Percentiles rank a stretch among this genome's conserved stretches.
Evolutionary conservation across 2,113 vertebrate genomes (phyloP).

Genomic region (Brachypteracias leptosomus): DNA sequence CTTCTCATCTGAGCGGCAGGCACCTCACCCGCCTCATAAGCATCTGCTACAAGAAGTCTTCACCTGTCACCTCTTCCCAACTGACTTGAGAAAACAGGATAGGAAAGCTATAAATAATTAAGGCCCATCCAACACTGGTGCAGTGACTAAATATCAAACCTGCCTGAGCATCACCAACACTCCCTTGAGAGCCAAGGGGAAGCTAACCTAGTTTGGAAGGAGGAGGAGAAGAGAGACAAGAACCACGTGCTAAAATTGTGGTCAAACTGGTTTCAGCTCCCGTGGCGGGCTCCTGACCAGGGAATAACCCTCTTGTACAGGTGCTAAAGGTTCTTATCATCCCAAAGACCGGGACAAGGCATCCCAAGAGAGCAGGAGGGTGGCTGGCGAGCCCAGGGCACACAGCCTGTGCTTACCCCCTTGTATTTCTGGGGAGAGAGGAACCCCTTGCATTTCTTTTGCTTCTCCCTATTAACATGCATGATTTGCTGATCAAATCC

Average conservation of each 20-base stretch:
- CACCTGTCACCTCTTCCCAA: slow-evolving; percentile 67
- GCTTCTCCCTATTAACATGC: slow-evolving; percentile 59
- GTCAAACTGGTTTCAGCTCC: not conserved
- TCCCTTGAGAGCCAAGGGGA: slow-evolving; percentile 22
- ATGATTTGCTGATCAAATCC: slow-evolving; percentile 74
- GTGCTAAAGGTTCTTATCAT: not conserved
- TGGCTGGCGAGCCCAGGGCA: rapidly evolving
- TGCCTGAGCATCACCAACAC: slow-evolving; percentile 9
- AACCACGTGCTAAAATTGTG: not conserved
- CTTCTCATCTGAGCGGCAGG: slow-evolving; percentile 56
- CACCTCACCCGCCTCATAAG: slow-evolving; percentile 44
- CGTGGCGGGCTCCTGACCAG: not conserved
- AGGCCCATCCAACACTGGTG: slow-evolving; percentile 23
- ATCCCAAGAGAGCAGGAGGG: not conserved
- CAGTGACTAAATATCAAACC: slow-evolving; percentile 42
- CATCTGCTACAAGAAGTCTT: slow-evolving; percentile 56
- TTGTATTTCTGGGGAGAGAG: not conserved
- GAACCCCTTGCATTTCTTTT: not conserved
- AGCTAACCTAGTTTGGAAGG: slow-evolving; percentile 15
- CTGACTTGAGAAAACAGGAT: slow-evolving; percentile 47
- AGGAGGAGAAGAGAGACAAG: not conserved
- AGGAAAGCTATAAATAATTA: slow-evolving; percentile 66
- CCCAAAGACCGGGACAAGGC: not conserved
- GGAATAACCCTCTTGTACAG: rapidly evolving
- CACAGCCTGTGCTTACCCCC: not conserved